A percentile compares a stretch with the other conserved stretches of the same genome.
phyloP scores from a whole-genome alignment of 2,113 vertebrate species.

The Plectropomus leopardus region DNA sequence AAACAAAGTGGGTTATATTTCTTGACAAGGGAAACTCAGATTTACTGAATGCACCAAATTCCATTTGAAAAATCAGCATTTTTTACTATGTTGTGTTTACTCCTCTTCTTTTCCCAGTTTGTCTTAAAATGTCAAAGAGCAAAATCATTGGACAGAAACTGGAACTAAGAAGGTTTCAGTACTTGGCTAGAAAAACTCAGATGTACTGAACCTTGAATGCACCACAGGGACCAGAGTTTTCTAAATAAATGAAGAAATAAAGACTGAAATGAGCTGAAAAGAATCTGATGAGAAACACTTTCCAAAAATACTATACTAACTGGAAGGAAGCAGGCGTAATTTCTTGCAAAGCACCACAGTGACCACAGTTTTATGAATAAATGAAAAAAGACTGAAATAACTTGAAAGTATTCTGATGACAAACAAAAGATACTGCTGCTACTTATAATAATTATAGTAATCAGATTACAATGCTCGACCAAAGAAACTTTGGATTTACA shows the following conservation, averaged over 20 bases:
- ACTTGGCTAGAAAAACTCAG: neutral
- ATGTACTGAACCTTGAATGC: slow-evolving; percentile 30
- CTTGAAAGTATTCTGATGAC: too few species aligned
- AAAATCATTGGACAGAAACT: neutral
- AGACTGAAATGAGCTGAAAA: neutral
- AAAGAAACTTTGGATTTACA: neutral
- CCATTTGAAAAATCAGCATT: too few species aligned
- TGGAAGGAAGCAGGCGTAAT: too few species aligned
- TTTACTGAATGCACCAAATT: slow-evolving; percentile 27
- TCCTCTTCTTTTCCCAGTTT: neutral
- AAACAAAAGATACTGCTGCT: too few species aligned
- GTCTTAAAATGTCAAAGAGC: neutral
- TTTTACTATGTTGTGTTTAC: too few species aligned
- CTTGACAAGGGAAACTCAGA: neutral
- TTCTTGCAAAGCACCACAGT: slow-evolving; percentile 18
- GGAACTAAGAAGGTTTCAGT: neutral
- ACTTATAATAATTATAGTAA: too few species aligned
- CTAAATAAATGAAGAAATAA: neutral
- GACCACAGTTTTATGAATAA: too few species aligned
- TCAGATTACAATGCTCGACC: neutral
- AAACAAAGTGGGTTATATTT: too few species aligned
- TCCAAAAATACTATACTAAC: too few species aligned
- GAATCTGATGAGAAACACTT: neutral
- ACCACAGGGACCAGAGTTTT: neutral
- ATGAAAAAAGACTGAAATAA: too few species aligned